phyloP scores from a whole-genome alignment of 2,113 vertebrate genomes.

The Arenaria interpres region DNA sequence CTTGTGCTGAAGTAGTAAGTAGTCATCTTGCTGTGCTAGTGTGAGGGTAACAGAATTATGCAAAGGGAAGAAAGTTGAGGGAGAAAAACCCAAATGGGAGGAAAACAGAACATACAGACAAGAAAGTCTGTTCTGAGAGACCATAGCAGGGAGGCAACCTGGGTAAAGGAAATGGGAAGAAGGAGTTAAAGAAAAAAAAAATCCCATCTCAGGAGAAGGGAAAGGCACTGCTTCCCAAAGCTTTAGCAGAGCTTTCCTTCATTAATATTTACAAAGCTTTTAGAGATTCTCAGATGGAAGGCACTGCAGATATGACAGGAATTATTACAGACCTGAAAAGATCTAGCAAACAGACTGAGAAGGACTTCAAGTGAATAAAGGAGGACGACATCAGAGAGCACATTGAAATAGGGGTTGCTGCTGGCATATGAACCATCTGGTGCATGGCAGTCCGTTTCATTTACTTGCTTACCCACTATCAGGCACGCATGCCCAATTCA shows the following conservation, averaged over 20 bases:
- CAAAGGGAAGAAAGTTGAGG: background rate
- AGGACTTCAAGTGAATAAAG: slow-evolving; percentile 39
- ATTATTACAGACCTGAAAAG: slow-evolving; percentile 55
- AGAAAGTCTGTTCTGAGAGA: background rate
- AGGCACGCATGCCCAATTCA: background rate
- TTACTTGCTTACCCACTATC: background rate
- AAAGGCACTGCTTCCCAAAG: slow-evolving; percentile 29
- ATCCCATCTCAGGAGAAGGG: background rate
- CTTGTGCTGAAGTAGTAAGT: background rate
- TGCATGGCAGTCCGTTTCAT: background rate
- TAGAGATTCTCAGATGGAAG: slow-evolving; percentile 52
- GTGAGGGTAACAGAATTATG: background rate
- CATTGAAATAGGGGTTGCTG: background rate
- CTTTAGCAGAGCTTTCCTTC: slow-evolving; percentile 49
- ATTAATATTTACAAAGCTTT: slow-evolving; percentile 71
- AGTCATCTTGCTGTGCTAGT: background rate
- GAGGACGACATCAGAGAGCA: background rate
- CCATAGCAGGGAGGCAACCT: background rate
- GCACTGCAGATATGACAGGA: slow-evolving; percentile 43
- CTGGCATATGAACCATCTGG: slow-evolving; percentile 42
- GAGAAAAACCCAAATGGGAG: background rate
- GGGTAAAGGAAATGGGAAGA: background rate
- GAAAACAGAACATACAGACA: background rate
- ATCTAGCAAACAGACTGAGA: slow-evolving; percentile 33
- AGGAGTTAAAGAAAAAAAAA: slow-evolving; percentile 14